A percentile compares a stretch with the other conserved stretches of the same genome.
Evolutionary conservation across 1,140 invertebrate genomes (phyloP).

Genomic region (Lasaia peninsularis): DNA sequence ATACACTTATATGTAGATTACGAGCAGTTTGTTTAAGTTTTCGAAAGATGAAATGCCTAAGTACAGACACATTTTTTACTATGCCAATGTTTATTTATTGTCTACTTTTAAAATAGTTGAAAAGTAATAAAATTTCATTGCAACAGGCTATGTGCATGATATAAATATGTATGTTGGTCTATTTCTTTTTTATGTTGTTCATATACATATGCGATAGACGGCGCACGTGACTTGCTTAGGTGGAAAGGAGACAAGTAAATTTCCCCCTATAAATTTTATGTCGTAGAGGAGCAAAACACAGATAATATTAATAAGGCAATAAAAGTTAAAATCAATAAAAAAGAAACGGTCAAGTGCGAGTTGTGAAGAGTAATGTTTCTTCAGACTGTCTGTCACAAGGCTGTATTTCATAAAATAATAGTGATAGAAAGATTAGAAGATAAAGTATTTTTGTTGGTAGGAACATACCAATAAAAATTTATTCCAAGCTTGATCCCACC

Average conservation of each 20-base stretch:
- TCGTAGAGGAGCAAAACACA: no score
- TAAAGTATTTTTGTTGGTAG: no score
- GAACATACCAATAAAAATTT: no score
- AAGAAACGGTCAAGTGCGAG: no score
- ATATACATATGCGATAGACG: not conserved
- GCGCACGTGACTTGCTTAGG: not conserved
- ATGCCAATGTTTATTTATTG: conserved; percentile 1
- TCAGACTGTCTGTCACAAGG: no score
- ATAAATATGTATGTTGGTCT: not conserved
- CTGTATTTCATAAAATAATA: no score
- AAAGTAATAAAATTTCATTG: conserved; percentile 7
- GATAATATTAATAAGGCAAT: not conserved
- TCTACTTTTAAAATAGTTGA: not conserved
- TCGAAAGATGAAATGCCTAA: not conserved
- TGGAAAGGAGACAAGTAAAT: not conserved
- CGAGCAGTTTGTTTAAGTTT: no score
- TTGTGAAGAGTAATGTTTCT: no score
- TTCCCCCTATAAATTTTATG: not conserved
- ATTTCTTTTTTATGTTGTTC: not conserved
- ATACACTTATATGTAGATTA: no score
- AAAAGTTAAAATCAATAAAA: not conserved
- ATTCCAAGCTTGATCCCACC: no score
- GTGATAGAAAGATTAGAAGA: no score
- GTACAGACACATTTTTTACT: not conserved
- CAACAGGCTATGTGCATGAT: conserved; percentile 1